Percentiles rank a stretch among this genome's conserved stretches.
Evolutionary conservation across 1,140 invertebrate species (phyloP).

Genomic region (Nixonia krombeini): DNA sequence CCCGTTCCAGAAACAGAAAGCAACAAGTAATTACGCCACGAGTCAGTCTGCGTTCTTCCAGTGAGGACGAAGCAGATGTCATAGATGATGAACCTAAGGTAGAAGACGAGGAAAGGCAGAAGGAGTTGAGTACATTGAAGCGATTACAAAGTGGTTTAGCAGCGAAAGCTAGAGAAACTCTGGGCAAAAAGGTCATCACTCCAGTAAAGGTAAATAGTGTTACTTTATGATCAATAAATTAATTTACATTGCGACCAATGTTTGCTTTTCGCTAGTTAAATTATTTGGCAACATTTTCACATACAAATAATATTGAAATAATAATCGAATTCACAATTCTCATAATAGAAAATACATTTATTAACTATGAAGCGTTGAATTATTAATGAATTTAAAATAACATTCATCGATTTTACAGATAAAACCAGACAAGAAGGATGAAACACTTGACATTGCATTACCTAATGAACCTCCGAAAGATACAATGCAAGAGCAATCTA

Average conservation of each 20-base stretch:
- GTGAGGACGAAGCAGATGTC: conserved; percentile 75
- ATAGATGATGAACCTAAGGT: conserved; percentile 71
- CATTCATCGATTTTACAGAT: too few species aligned
- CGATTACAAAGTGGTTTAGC: conserved; percentile 76
- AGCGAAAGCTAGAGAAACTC: conserved; percentile 74
- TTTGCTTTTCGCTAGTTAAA: too few species aligned
- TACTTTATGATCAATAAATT: too few species aligned
- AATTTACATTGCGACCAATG: too few species aligned
- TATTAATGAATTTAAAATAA: too few species aligned
- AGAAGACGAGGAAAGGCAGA: conserved; percentile 70
- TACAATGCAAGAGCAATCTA: conserved; percentile 9
- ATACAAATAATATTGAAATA: too few species aligned
- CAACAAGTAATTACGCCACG: conserved; percentile 50
- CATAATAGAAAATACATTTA: too few species aligned
- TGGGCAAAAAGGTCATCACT: conserved; percentile 62
- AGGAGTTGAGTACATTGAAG: conserved; percentile 76
- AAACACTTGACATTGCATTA: conserved; percentile 24
- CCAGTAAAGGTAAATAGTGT: conserved; percentile 54
- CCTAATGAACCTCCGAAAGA: conserved; percentile 52
- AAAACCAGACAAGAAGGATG: conserved; percentile 50
- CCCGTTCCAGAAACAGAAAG: conserved; percentile 32
- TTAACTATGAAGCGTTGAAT: too few species aligned
- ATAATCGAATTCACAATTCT: too few species aligned
- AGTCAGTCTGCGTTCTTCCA: conserved; percentile 76
- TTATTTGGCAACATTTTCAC: too few species aligned